These are phyloP conservation scores for Dendrocincla tyrannina DNA, from an alignment of 2,797 vertebrate genomes.

Conservation along the genomic window DNA sequence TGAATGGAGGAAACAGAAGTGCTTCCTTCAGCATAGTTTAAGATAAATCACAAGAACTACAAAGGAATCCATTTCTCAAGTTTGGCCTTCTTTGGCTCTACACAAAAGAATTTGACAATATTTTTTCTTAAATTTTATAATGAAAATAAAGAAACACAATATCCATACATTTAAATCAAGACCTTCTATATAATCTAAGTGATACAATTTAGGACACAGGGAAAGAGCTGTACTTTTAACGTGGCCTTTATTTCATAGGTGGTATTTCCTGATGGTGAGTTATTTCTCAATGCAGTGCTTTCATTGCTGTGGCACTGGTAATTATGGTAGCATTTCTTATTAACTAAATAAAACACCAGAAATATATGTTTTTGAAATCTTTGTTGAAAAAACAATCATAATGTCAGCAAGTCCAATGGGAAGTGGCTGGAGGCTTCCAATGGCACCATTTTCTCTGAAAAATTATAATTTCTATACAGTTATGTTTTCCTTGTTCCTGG, in stretches of 20 bases:
- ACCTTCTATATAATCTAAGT: background rate
- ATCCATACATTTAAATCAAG: background rate
- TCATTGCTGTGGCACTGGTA: background rate
- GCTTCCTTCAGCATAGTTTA: background rate
- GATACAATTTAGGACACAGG: background rate
- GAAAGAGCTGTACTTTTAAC: background rate
- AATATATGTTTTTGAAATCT: accelerated
- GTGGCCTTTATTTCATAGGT: background rate
- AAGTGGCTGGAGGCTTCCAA: background rate
- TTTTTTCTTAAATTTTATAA: background rate
- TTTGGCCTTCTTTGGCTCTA: background rate
- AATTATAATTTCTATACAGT: background rate
- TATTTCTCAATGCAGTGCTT: background rate
- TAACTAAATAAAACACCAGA: background rate
- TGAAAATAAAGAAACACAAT: background rate
- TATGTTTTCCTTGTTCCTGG: background rate
- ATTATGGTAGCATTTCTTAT: background rate
- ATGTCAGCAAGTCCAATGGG: accelerated
- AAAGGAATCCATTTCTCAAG: background rate
- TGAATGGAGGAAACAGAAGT: accelerated
- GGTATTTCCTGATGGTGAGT: background rate
- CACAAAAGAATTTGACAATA: background rate
- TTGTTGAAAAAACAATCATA: background rate
- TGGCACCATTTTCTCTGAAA: background rate
- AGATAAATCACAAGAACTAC: background rate